These are phyloP conservation scores for Boloria selene DNA, from an alignment of 2,888 invertebrate species.

Conservation along the genomic window DNA sequence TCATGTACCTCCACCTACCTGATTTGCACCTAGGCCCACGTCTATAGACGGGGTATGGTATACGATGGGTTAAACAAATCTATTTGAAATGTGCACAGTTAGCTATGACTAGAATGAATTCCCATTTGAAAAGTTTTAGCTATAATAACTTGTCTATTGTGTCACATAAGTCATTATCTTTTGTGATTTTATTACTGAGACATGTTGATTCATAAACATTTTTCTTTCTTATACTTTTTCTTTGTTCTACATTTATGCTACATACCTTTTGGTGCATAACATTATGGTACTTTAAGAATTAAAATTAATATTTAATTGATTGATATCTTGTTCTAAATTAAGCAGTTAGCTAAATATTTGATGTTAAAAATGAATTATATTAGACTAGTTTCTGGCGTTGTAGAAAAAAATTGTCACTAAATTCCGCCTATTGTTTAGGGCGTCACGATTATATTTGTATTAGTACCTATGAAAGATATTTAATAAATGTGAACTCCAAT, in stretches of 20 bases:
- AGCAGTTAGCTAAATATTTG: slow-evolving; percentile 11
- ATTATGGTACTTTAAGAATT: slow-evolving; percentile 3
- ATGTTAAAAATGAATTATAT: slow-evolving; percentile 1
- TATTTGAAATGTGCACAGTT: slow-evolving; percentile 6
- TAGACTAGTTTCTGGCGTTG: slow-evolving; percentile 18
- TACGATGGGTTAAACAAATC: too few species aligned
- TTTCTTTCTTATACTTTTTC: background rate
- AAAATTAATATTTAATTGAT: slow-evolving; percentile 5
- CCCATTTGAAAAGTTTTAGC: background rate
- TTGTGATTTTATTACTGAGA: slow-evolving; percentile 4
- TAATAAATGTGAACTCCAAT: slow-evolving; percentile 18
- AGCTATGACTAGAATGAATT: slow-evolving; percentile 2
- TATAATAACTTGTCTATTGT: background rate
- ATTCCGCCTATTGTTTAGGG: slow-evolving; percentile 41
- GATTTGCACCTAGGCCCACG: too few species aligned
- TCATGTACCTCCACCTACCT: too few species aligned
- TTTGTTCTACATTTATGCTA: background rate
- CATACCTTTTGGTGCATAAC: slow-evolving; percentile 2
- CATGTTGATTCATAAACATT: slow-evolving; percentile 1
- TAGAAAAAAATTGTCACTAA: slow-evolving; percentile 31
- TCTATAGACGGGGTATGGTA: too few species aligned
- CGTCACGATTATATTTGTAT: slow-evolving; percentile 30
- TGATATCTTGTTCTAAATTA: slow-evolving; percentile 11
- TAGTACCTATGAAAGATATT: slow-evolving; percentile 14
- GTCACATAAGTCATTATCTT: background rate